phyloP scores from a whole-genome alignment of 2,113 vertebrate species.

The Lontra canadensis region DNA sequence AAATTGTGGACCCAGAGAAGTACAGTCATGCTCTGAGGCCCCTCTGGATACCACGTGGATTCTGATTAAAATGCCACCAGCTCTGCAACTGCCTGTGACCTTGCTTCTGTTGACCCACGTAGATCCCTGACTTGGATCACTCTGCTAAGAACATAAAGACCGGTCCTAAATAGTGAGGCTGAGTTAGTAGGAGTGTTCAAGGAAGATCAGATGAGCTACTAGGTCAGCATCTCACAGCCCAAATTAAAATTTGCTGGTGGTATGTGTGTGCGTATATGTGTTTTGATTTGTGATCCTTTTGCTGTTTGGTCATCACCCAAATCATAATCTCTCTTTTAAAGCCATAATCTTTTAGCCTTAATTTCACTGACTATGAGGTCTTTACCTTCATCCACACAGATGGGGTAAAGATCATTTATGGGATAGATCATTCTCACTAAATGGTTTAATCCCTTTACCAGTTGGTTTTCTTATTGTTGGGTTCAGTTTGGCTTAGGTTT shows the following conservation, averaged over 20 bases:
- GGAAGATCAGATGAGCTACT: neutral
- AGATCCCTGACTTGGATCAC: neutral
- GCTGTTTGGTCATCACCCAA: constrained; percentile 55
- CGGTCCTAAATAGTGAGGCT: neutral
- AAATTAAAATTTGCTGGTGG: neutral
- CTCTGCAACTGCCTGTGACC: neutral
- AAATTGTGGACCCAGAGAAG: neutral
- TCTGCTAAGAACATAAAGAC: neutral
- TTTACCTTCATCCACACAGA: constrained; percentile 72
- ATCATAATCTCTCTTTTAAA: constrained; percentile 53
- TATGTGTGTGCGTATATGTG: neutral
- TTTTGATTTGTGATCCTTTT: constrained; percentile 43
- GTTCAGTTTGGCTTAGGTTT: neutral
- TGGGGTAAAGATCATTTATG: neutral
- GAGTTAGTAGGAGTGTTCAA: neutral
- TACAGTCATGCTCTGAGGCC: neutral
- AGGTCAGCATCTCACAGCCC: neutral
- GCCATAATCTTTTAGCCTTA: constrained; percentile 85
- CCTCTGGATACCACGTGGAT: neutral
- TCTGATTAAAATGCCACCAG: neutral
- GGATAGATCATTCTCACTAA: neutral
- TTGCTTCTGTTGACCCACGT: neutral
- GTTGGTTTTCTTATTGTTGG: constrained; percentile 36
- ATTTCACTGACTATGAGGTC: constrained; percentile 76
- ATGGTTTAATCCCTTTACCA: constrained; percentile 36